Evolutionary conservation across 2,888 invertebrate species (phyloP), one percentile per base, ranked within the genome.

Genomic region (Crematogaster levior): DNA sequence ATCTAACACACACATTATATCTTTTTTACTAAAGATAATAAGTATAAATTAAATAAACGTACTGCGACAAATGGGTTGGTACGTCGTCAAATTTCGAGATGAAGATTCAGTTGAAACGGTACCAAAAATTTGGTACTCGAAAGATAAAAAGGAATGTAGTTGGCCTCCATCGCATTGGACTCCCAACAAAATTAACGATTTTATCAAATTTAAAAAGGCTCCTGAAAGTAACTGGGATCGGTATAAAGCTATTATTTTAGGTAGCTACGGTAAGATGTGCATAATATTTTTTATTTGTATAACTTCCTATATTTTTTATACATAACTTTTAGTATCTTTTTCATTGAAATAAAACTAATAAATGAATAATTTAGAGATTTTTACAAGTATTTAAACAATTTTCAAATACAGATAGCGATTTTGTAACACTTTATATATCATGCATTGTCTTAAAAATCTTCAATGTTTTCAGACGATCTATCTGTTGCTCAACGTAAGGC

Each of bases 1-100:
- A n/a, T n/a, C n/a, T n/a, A n/a, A n/a, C n/a, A n/a, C n/a, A n/a
- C n/a, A n/a, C n/a, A n/a, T n/a, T n/a, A n/a, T n/a, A n/a, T n/a
- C n/a, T n/a, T n/a, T n/a, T n/a, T n/a, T n/a, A n/a, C n/a, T n/a
- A n/a, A n/a, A n/a, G n/a, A n/a, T n/a, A n/a, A n/a, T n/a, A n/a
- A n/a, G n/a, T n/a, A n/a, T n/a, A n/a, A n/a, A n/a, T n/a, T n/a
- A n/a, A n/a, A n/a, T n/a, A n/a, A n/a, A n/a, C n/a, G n/a, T n/a
- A n/a, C n/a, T n/a, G n/a, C n/a, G n/a, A n/a, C n/a, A 60, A 60
- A 58, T 60, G 34, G n/a, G 34, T 60, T 60, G 34, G 34, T 60
- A 60, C n/a, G 60, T 60, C n/a, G 34, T 60, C 60, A 34, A 34
- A 1, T 60, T 60, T n/a, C n/a, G n/a, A n/a, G n/a, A n/a, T n/a